Evolutionary conservation across 2,888 invertebrate species (phyloP), one percentile per base, ranked within the genome.

Genomic region (Aphelenchoides bicaudatus): DNA sequence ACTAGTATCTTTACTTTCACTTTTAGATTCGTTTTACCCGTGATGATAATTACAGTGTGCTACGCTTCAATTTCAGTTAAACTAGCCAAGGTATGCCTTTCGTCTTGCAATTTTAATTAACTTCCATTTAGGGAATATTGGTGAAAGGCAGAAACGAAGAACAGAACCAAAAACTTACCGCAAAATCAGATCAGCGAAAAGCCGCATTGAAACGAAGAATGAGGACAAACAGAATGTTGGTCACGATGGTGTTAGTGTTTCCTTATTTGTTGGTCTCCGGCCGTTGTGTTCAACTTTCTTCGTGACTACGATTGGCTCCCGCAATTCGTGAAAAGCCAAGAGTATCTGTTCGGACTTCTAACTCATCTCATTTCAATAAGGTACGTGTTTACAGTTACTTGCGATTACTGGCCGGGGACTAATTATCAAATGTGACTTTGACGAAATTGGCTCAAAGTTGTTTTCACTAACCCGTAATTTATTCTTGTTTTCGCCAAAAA

Each of bases 221-320:
- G 55, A 85, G 91, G 46, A 96, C 94, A 5, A 96, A 96, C 81
- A 86, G 91, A 66, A 98, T 98, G 96, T 83, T 98, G 59, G 92
- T 98, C 60, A 62, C 63, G 6, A 69, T 69, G 68, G 67, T 68
- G 8, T 61, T 56, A 31, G 65, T 68, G 13, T 68, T n/a, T 70
- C 51, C 37, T 66, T 10, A 37, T 37, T 19, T 93, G 91, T 21
- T 98, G 96, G 68, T 82, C 83, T 54, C 84, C 84, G 0, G 62
- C 77, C 5, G 77, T 78, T 16, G 66, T 65, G 10, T 77, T 77
- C 68, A 77, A 77, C 56, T 71, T 74, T 48, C 62, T 78, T 10
- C 68, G 77, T 8, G 77, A 77, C 59, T 73, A 72, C 57, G 58
- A 68, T 8, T 67, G 66, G 50, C 68, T 77, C 31, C 77, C 77